These are phyloP conservation scores for Sussaba pulchella DNA, from an alignment of 2,888 invertebrate species.

Conservation along the genomic window DNA sequence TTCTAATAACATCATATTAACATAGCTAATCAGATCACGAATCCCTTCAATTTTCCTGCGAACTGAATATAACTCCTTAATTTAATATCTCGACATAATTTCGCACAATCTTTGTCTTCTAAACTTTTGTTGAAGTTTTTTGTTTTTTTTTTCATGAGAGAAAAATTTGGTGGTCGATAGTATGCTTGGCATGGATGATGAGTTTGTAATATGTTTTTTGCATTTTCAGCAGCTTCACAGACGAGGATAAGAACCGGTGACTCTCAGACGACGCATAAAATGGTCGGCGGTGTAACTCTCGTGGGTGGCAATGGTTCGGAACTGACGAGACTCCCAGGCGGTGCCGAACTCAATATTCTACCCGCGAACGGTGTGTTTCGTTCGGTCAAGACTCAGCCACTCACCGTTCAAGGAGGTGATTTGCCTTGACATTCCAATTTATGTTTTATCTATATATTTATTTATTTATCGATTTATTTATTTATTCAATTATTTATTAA, in stretches of 20 bases:
- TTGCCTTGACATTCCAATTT: slow-evolving; percentile 53
- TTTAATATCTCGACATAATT: too few relatives aligned
- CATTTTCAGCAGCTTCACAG: slow-evolving; percentile 75
- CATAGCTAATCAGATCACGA: too few relatives aligned
- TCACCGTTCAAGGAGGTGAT: slow-evolving; percentile 81
- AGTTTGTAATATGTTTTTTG: slow-evolving; percentile 12
- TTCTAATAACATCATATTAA: too few relatives aligned
- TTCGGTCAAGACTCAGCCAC: slow-evolving; percentile 79
- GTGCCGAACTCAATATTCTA: slow-evolving; percentile 83
- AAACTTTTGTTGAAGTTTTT: too few relatives aligned
- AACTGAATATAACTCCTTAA: too few relatives aligned
- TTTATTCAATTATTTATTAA: too few relatives aligned
- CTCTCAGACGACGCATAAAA: slow-evolving; percentile 82
- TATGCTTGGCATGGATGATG: slow-evolving; percentile 7
- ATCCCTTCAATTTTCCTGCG: too few relatives aligned
- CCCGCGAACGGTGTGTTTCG: slow-evolving; percentile 82
- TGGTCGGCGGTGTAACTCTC: slow-evolving; percentile 83
- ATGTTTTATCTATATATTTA: neutral
- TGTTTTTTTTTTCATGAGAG: slow-evolving; percentile 1
- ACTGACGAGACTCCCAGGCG: slow-evolving; percentile 83
- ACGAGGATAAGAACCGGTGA: slow-evolving; percentile 82
- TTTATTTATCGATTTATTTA: too few relatives aligned
- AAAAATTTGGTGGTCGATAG: neutral
- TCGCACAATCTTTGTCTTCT: too few relatives aligned
- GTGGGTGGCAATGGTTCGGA: slow-evolving; percentile 82